phyloP scores from a whole-genome alignment of 2,797 vertebrate species.

The Poeciliopsis infans region DNA sequence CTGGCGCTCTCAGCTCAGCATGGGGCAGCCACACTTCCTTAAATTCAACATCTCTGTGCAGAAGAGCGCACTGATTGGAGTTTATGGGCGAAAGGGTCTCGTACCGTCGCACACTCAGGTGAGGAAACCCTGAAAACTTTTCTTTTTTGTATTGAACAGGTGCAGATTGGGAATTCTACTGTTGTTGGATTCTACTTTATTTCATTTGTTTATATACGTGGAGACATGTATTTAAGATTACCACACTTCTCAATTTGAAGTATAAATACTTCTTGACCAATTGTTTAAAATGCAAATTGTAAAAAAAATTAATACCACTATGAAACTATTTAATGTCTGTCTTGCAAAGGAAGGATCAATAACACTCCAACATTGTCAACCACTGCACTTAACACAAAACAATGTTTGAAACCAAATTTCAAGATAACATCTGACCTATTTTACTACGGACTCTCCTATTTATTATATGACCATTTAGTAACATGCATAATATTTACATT shows the following conservation, averaged over 20 bases:
- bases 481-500: neutral
- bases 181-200: neutral
- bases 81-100: slow-evolving; percentile 96
- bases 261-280: neutral
- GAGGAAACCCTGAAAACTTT: slow-evolving; percentile 10
- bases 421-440: neutral
- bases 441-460: neutral
- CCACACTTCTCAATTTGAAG: neutral
- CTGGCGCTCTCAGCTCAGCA: slow-evolving; percentile 93
- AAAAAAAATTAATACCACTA: neutral
- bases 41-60: slow-evolving; percentile 99
- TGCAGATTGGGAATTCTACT: neutral
- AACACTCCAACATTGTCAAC: neutral
- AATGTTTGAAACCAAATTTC: neutral
- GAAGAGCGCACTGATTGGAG: slow-evolving; percentile 96
- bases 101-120: slow-evolving; percentile 98
- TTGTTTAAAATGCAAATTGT: neutral
- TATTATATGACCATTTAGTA: neutral
- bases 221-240: neutral
- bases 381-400: neutral
- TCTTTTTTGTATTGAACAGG: neutral
- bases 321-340: neutral
- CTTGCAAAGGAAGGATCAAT: neutral
- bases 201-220: neutral
- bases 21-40: slow-evolving; percentile 93